phyloP scores from a whole-genome alignment of 2,113 vertebrate species.

The Erinaceus europaeus region DNA sequence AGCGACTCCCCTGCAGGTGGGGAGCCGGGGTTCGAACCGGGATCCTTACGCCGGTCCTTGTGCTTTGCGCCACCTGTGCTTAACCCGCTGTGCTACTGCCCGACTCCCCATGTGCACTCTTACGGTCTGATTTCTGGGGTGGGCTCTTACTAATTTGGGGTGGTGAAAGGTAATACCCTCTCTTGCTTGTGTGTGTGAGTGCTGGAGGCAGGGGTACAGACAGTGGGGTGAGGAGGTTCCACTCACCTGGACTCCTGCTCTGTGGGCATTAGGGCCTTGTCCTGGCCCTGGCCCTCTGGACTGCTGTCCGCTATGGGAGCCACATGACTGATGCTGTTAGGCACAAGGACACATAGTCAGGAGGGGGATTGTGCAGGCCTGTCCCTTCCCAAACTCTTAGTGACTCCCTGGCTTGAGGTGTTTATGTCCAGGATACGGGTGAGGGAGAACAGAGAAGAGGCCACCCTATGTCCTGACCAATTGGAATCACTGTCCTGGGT shows the following conservation, averaged over 20 bases:
- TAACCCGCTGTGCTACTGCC: no score
- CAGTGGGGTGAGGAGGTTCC: background rate
- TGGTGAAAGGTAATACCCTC: background rate
- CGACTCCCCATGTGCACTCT: background rate
- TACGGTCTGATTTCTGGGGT: background rate
- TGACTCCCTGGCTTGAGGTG: background rate
- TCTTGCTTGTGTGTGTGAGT: background rate
- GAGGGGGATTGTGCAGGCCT: background rate
- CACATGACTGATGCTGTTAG: slow-evolving; percentile 92
- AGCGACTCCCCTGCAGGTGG: no score
- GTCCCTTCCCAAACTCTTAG: background rate
- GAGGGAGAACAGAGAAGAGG: background rate
- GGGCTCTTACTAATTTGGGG: background rate
- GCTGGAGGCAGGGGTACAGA: no score
- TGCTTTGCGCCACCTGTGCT: no score
- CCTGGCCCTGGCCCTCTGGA: slow-evolving; percentile 86
- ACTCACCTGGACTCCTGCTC: slow-evolving; percentile 87
- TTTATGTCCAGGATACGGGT: background rate
- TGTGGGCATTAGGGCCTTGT: slow-evolving; percentile 73
- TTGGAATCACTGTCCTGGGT: background rate
- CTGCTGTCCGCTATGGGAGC: slow-evolving; percentile 95
- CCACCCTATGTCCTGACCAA: background rate
- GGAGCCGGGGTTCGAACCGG: no score
- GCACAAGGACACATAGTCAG: slow-evolving; percentile 37
- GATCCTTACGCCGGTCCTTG: no score